These are phyloP conservation scores for Phyllostomus hastatus DNA, from an alignment of 2,113 vertebrate genomes.

Conservation along the genomic window DNA sequence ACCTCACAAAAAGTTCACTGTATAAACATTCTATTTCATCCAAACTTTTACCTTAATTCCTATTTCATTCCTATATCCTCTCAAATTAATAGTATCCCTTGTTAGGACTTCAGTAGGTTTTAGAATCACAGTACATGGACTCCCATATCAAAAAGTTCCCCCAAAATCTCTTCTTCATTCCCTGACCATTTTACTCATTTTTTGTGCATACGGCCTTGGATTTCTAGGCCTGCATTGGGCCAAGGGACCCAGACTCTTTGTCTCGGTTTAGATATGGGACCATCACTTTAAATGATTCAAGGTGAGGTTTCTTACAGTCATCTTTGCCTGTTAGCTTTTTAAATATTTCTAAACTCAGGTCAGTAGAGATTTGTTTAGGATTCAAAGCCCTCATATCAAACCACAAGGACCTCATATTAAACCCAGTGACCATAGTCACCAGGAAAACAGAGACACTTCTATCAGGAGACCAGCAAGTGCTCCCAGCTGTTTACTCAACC, in stretches of 20 bases:
- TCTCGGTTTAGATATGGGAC: neutral
- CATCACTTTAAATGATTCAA: neutral
- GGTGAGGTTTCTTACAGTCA: neutral
- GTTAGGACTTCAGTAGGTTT: neutral
- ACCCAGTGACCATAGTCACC: neutral
- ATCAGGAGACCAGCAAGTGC: neutral
- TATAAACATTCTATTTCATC: conserved; percentile 19
- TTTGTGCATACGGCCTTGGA: neutral
- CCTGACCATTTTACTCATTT: neutral
- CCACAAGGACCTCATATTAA: neutral
- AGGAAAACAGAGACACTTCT: neutral
- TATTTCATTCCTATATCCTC: neutral
- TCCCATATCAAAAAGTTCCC: neutral
- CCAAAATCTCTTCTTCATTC: neutral
- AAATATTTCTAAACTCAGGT: neutral
- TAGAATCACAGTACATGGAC: neutral
- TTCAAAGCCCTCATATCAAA: neutral
- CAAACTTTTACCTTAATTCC: neutral
- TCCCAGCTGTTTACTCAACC: neutral
- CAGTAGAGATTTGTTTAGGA: neutral
- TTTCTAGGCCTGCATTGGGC: neutral
- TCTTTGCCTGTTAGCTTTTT: neutral
- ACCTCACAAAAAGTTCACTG: neutral
- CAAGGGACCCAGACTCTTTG: neutral
- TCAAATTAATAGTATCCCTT: neutral